Base-by-base conservation (phyloP, 30 jellyfish, hydroid and myxozoan genomes). In the Turritopsis rubra region DNA sequence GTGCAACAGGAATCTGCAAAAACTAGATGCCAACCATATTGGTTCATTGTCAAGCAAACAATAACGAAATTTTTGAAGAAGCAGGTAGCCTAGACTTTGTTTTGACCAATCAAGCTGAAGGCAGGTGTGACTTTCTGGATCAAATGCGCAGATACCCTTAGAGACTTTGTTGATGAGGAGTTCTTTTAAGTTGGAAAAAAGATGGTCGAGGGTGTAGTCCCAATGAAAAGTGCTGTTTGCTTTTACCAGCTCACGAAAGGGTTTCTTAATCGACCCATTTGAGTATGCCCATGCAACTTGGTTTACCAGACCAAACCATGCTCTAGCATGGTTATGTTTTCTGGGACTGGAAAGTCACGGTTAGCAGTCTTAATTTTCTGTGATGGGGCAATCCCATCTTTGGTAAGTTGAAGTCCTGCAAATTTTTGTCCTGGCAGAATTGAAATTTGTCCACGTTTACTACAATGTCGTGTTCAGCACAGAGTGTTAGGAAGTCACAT, bases 221-320 rank as follows among this genome's bases (percentile, higher is more conserved):
- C 85, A 78, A 0, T 41, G 41, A 1, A 52, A 78, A 8, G 16
- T 74, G 1, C 0, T 0, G 13, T 78, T 1, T 0, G 52, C 1
- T 0, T 41, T 53, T 0, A 52, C 75, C 0, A 53, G 30, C 0
- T 41, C 75, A 21, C 77, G 1, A 30, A 78, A 78, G 8, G 85
- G 85, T 52, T 0, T 1, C 85, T 24, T 78, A 16, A 74, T 74
- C 0, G 75, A 0, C 9, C 71, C 72, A 1, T 0, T 74, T 16
- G 82, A 1, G 41, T 24, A 74, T 23, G 54, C 73, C 82, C 82
- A 74, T 20, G 85, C 53, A 0, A 24, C 52, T 30, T 78, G 77
- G 13, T 78, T 78, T 1, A 78, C 85, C 54, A 78, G 22, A 0
- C 79, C 85, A 30, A 78, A 78, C 85, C 85, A 78, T 41, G 60